Conservation (phyloP, 2,888 invertebrate species). For the Tipula confusa region DNA sequence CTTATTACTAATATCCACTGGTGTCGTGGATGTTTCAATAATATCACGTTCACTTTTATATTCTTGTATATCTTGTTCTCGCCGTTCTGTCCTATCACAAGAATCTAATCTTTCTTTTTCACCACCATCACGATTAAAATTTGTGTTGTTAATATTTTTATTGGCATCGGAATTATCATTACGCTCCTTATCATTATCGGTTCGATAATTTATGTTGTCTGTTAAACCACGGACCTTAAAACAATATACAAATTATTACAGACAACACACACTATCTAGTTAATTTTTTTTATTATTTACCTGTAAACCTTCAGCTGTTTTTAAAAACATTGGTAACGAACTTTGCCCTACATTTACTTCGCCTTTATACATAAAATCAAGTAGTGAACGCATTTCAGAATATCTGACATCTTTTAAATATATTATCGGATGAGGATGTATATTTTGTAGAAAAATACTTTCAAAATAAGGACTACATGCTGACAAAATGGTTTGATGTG, state of each 20-base stretch:
- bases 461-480: conserved; percentile 94
- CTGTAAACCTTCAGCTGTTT: conserved; percentile 88
- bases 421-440: conserved; percentile 87
- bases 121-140: conserved; percentile 42
- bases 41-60: conserved; percentile 53
- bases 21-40: conserved; percentile 48
- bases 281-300: conserved; percentile 46
- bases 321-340: conserved; percentile 83
- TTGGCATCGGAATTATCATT: conserved; percentile 14
- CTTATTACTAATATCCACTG: conserved; percentile 55
- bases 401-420: conserved; percentile 88
- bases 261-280: not conserved
- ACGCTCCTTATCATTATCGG: conserved; percentile 45
- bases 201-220: conserved; percentile 57
- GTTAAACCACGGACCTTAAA: conserved; percentile 69
- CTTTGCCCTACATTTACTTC: conserved; percentile 90
- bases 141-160: conserved; percentile 15
- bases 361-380: conserved; percentile 91
- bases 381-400: conserved; percentile 81
- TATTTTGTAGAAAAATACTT: conserved; percentile 82
- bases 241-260: conserved; percentile 30
- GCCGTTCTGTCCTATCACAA: conserved; percentile 47
- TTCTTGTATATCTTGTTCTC: conserved; percentile 45
- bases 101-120: conserved; percentile 43
- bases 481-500: conserved; percentile 88